Conservation (phyloP, 2,797 vertebrate species). For the Coregonus ussuriensis region DNA sequence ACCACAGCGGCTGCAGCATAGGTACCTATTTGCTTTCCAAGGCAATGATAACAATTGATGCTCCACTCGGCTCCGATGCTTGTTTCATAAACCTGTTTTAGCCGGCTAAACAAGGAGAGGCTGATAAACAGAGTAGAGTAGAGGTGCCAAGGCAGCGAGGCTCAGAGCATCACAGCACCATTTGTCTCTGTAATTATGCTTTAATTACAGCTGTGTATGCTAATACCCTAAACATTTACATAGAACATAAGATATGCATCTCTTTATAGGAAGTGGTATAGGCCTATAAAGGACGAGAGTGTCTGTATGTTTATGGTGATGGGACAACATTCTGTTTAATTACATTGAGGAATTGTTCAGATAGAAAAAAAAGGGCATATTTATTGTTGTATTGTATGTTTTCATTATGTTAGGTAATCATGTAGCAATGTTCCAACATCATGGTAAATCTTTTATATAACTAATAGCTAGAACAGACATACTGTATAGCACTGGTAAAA, state of each 20-base stretch:
- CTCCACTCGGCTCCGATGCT: slow-evolving; percentile 66
- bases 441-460: slow-evolving; percentile 59
- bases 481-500: not conserved
- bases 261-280: slow-evolving; percentile 54
- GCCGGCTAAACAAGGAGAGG: slow-evolving; percentile 71
- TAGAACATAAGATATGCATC: slow-evolving; percentile 68
- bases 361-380: slow-evolving; percentile 62
- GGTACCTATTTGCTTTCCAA: slow-evolving; percentile 80
- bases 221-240: slow-evolving; percentile 81
- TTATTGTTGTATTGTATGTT: slow-evolving; percentile 21
- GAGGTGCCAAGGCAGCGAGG: slow-evolving; percentile 63
- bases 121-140: slow-evolving; percentile 67
- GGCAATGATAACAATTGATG: slow-evolving; percentile 84
- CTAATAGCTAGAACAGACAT: slow-evolving; percentile 52
- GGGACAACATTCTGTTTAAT: slow-evolving; percentile 57
- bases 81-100: slow-evolving; percentile 72
- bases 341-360: slow-evolving; percentile 59
- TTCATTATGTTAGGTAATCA: not conserved
- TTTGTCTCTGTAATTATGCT: slow-evolving; percentile 80
- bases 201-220: slow-evolving; percentile 80
- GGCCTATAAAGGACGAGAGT: slow-evolving; percentile 37
- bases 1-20: slow-evolving; percentile 57
- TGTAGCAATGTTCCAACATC: not conserved
- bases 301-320: slow-evolving; percentile 42
- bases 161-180: slow-evolving; percentile 71